Evolutionary conservation across 2,113 vertebrate genomes (phyloP).

Genomic region (Equus quagga): DNA sequence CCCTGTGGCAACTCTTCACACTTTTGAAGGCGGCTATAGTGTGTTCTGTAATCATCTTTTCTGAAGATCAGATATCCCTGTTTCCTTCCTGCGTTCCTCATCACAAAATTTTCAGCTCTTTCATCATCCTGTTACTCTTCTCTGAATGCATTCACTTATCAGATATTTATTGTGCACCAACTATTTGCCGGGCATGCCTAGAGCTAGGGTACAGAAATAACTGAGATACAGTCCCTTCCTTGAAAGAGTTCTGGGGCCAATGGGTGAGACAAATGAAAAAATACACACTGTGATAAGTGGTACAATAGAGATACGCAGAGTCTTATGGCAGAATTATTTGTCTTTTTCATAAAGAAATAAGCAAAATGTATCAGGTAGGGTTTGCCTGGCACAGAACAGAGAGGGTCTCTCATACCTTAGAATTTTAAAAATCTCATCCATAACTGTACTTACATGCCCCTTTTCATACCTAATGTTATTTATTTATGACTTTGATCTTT

Average conservation of each 20-base stretch:
- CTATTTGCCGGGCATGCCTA: background rate
- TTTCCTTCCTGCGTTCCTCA: background rate
- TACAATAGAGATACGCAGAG: background rate
- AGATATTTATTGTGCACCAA: background rate
- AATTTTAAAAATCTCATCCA: background rate
- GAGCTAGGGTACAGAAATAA: background rate
- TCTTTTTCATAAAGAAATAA: background rate
- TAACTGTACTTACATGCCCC: background rate
- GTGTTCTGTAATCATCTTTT: background rate
- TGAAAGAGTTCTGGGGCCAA: background rate
- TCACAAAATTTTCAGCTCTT: background rate
- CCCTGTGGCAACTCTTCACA: accelerated
- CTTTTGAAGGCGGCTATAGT: background rate
- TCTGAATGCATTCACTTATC: background rate
- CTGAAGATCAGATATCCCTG: background rate
- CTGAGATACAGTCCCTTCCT: background rate
- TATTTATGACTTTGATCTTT: background rate
- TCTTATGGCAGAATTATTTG: background rate
- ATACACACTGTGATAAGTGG: too few species aligned
- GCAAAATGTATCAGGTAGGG: background rate
- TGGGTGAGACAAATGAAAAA: background rate
- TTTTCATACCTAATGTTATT: background rate
- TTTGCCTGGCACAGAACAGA: background rate
- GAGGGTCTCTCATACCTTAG: background rate
- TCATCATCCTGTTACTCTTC: background rate